Conservation (phyloP, 2,888 invertebrate genomes). For the Mesorhabditis belari region DNA sequence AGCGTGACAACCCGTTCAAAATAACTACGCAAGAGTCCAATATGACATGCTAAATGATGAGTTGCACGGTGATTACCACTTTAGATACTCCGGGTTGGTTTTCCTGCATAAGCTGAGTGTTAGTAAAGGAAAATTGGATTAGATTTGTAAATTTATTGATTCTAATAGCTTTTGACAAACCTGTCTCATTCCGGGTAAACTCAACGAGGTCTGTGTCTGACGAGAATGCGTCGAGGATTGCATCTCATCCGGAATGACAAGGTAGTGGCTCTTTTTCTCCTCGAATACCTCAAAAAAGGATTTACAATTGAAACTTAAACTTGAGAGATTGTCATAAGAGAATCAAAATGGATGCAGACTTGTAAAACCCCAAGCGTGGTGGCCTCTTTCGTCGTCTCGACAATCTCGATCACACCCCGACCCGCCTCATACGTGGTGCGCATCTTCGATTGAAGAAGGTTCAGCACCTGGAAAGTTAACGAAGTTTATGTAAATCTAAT, state of each 20-base stretch:
- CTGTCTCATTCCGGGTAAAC: conserved; percentile 30
- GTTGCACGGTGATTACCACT: too few species aligned
- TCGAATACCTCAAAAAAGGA: conserved; percentile 3
- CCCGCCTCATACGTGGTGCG: conserved; percentile 40
- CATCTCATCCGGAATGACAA: conserved; percentile 1
- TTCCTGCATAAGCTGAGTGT: too few species aligned
- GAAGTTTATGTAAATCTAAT: too few species aligned
- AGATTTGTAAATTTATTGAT: not conserved
- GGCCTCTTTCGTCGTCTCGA: not conserved
- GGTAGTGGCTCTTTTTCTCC: not conserved
- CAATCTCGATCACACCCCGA: not conserved
- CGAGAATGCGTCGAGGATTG: conserved; percentile 1
- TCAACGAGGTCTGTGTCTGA: conserved; percentile 32
- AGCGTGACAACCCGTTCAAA: too few species aligned
- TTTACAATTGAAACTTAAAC: not conserved
- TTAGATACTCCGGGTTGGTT: too few species aligned
- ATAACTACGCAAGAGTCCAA: too few species aligned
- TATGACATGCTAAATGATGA: too few species aligned
- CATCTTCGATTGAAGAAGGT: conserved; percentile 18
- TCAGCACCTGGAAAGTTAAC: not conserved
- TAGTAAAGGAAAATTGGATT: not conserved
- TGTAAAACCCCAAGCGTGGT: conserved; percentile 8
- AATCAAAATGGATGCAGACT: too few species aligned
- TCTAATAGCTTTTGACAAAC: conserved; percentile 2
- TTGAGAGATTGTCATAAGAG: too few species aligned